phyloP scores from a whole-genome alignment of 2,113 vertebrate genomes.

The Anhinga rufa region DNA sequence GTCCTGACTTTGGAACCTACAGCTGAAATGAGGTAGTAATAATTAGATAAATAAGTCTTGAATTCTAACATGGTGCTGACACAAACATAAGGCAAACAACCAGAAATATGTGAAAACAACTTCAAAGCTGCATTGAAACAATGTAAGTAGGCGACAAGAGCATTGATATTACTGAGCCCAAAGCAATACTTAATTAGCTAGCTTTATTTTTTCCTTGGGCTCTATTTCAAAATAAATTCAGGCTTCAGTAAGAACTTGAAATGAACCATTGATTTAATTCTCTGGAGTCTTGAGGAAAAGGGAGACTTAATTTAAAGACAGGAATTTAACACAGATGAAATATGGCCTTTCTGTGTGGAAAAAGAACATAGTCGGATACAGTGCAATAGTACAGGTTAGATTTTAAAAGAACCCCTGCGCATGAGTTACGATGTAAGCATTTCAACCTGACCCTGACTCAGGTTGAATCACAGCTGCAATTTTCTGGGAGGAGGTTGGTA shows the following conservation, averaged over 20 bases:
- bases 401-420: background rate
- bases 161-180: slow-evolving; percentile 5
- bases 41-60: background rate
- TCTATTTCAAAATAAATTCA: slow-evolving; percentile 42
- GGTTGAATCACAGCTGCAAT: background rate
- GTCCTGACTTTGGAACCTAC: background rate
- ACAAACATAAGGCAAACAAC: background rate
- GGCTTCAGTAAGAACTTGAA: slow-evolving; percentile 9
- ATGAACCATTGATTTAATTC: slow-evolving; percentile 6
- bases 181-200: slow-evolving; percentile 39
- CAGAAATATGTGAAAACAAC: slow-evolving; percentile 10
- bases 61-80: background rate
- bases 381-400: background rate
- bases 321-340: background rate
- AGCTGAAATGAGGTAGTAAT: background rate
- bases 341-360: background rate
- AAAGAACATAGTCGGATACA: background rate
- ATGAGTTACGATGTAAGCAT: background rate
- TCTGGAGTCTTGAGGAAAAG: background rate
- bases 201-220: slow-evolving; percentile 38
- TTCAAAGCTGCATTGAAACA: slow-evolving; percentile 48
- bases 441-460: background rate
- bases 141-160: background rate
- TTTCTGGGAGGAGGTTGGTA: background rate
- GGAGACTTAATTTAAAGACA: background rate